Evolutionary conservation across 2,113 vertebrate genomes (phyloP).

Genomic region (Grammomys surdaster): DNA sequence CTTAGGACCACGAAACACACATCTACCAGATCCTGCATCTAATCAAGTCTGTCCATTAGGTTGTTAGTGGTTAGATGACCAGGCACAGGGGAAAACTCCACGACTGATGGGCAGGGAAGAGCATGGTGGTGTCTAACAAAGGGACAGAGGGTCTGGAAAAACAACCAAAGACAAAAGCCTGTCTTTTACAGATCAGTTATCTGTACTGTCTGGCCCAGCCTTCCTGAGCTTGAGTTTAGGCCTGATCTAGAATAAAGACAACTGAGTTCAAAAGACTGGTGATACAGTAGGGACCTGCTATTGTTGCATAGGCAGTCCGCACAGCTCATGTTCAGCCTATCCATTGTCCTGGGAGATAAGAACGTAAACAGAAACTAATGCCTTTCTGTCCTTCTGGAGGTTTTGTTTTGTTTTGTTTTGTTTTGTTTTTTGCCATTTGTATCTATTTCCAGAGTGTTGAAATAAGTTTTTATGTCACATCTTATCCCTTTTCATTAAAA

Average conservation of each 20-base stretch:
- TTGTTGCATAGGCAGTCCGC: conserved; percentile 5
- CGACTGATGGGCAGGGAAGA: not conserved
- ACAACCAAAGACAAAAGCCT: conserved; percentile 73
- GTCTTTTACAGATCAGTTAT: conserved; percentile 37
- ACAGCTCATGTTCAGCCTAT: not conserved
- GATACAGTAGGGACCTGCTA: not conserved
- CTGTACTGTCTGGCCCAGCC: not conserved
- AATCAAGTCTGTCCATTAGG: not conserved
- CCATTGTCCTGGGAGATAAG: not conserved
- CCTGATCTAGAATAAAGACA: conserved; percentile 16
- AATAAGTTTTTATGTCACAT: conserved; percentile 47
- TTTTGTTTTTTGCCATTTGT: not conserved
- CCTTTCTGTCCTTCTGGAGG: not conserved
- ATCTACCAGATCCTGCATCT: not conserved
- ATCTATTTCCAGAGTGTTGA: conserved; percentile 67
- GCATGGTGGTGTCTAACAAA: not conserved
- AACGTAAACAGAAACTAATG: not conserved
- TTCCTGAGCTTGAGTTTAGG: conserved; percentile 31
- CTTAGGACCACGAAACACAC: conserved; percentile 14
- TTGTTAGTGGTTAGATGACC: not conserved
- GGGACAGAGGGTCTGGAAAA: conserved; percentile 4
- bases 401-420: not conserved
- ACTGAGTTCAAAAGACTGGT: not conserved
- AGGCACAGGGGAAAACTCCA: not conserved
- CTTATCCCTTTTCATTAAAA: conserved; percentile 52